These are phyloP conservation scores for Desmophyllum pertusum DNA, from an alignment of 92 coral and sea anemone species.

Conservation along the genomic window DNA sequence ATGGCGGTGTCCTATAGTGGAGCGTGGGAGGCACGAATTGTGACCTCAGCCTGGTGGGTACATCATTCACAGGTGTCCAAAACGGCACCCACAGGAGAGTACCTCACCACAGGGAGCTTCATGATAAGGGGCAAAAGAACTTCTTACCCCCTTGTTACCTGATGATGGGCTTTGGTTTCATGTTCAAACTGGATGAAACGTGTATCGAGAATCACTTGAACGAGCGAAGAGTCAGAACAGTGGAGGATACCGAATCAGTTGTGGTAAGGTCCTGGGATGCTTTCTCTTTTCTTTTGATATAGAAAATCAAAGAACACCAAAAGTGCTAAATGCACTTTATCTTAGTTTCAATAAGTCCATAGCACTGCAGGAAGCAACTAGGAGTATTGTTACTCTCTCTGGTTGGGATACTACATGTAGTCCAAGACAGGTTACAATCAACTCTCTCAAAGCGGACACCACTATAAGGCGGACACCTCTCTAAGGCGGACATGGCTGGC, in stretches of 20 bases:
- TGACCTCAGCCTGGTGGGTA: constrained; percentile 99
- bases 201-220: constrained; percentile 83
- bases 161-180: constrained; percentile 94
- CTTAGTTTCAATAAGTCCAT: too few relatives aligned
- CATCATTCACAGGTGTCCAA: constrained; percentile 98
- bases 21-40: constrained; percentile 90
- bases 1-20: constrained; percentile 95
- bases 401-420: too few relatives aligned
- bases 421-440: too few relatives aligned
- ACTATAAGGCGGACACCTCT: too few relatives aligned
- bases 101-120: constrained; percentile 97
- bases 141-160: constrained; percentile 91
- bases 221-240: constrained; percentile 77
- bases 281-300: neutral
- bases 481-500: too few relatives aligned
- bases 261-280: constrained; percentile 34
- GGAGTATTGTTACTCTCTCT: too few relatives aligned
- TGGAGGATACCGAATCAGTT: constrained; percentile 74
- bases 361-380: too few relatives aligned
- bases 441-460: too few relatives aligned
- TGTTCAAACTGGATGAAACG: constrained; percentile 87
- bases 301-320: neutral
- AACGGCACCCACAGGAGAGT: constrained; percentile 99
- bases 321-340: too few relatives aligned
- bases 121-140: constrained; percentile 99